These are phyloP conservation scores for Metridium senile DNA, from an alignment of 92 coral and sea anemone genomes.

Conservation along the genomic window DNA sequence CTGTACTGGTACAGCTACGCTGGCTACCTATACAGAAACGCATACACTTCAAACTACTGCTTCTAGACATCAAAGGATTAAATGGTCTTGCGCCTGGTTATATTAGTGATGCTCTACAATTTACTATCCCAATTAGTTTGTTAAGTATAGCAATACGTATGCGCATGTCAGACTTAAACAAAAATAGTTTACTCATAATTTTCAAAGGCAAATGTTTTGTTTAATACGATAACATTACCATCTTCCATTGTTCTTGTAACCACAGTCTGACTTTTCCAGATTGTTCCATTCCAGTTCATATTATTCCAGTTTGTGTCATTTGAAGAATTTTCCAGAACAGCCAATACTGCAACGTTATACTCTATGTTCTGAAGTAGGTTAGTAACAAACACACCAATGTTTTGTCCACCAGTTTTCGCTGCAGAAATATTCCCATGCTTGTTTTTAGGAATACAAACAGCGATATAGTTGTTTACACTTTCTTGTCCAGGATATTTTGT, in stretches of 20 bases:
- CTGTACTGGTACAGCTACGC: no score
- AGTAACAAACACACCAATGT: background rate
- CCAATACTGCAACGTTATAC: background rate
- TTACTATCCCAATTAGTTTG: background rate
- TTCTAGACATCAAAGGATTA: no score
- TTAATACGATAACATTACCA: background rate
- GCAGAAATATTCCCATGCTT: background rate
- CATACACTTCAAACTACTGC: no score
- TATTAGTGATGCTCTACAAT: background rate
- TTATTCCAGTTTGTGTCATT: no score
- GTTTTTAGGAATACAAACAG: background rate
- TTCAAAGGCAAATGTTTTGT: background rate
- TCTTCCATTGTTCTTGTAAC: no score
- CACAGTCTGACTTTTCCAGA: constrained; percentile 11
- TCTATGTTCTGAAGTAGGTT: background rate
- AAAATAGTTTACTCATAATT: no score
- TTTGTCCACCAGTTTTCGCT: background rate
- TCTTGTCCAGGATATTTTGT: background rate
- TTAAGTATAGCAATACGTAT: background rate
- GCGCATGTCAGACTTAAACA: no score
- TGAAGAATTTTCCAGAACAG: background rate
- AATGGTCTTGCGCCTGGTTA: no score
- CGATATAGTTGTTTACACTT: background rate
- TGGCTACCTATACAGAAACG: no score
- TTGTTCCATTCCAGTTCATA: background rate